Percentiles rank a stretch among this genome's conserved stretches.
These are phyloP conservation scores for Unio pictorum DNA, from an alignment of 2,888 invertebrate genomes.

Conservation along the genomic window DNA sequence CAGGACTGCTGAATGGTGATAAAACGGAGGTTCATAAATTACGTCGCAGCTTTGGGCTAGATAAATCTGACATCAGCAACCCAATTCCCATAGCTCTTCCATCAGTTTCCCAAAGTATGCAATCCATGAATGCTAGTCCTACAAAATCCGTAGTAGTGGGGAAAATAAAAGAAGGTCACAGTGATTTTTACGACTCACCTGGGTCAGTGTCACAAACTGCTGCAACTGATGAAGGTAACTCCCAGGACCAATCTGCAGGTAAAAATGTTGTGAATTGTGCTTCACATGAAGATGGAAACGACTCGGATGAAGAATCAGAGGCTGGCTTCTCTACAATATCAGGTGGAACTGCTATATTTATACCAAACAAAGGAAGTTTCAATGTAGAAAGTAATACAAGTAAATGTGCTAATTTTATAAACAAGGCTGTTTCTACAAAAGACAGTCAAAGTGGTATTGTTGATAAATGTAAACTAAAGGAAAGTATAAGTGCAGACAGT, in stretches of 20 bases:
- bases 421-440: background rate
- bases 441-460: background rate
- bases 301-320: slow-evolving; percentile 30
- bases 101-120: background rate
- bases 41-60: slow-evolving; percentile 51
- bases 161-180: too few relatives aligned
- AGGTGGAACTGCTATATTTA: slow-evolving; percentile 40
- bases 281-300: slow-evolving; percentile 10
- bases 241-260: too few relatives aligned
- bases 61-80: slow-evolving; percentile 48
- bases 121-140: background rate
- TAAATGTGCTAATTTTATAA: too few relatives aligned
- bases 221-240: background rate
- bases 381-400: too few relatives aligned
- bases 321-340: slow-evolving; percentile 46
- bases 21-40: slow-evolving; percentile 42
- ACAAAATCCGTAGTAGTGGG: too few relatives aligned
- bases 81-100: slow-evolving; percentile 44
- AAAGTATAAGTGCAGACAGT: slow-evolving; percentile 53
- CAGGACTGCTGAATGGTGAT: slow-evolving; percentile 54
- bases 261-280: background rate
- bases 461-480: slow-evolving; percentile 19
- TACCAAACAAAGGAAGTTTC: slow-evolving; percentile 9
- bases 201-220: slow-evolving; percentile 14
- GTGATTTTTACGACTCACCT: slow-evolving; percentile 9